Conservation (phyloP, 2,797 vertebrate genomes). For the Nannoperca australis region DNA sequence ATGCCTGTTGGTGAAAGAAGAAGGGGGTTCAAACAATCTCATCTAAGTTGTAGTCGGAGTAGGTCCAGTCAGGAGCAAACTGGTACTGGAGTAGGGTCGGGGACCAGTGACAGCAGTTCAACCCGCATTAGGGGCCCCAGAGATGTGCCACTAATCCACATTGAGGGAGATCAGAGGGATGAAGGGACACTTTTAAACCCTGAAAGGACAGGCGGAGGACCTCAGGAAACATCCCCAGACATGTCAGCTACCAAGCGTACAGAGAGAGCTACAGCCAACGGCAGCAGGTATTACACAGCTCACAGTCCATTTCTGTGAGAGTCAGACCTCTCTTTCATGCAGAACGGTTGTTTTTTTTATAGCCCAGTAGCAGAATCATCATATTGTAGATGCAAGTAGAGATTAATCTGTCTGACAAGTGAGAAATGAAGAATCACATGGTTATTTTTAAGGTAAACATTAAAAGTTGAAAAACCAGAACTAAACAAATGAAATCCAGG, state of each 20-base stretch:
- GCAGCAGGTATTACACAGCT: slow-evolving; percentile 82
- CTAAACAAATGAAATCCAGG: slow-evolving; percentile 35
- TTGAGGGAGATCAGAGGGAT: slow-evolving; percentile 93
- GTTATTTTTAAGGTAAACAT: slow-evolving; percentile 41
- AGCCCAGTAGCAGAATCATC: slow-evolving; percentile 31
- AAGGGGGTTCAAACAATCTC: slow-evolving; percentile 77
- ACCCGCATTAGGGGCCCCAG: slow-evolving; percentile 78
- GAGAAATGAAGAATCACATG: background rate
- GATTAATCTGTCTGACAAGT: slow-evolving; percentile 28
- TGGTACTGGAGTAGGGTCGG: slow-evolving; percentile 31
- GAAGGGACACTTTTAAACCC: slow-evolving; percentile 73
- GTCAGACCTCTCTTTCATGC: background rate
- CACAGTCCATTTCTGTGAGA: slow-evolving; percentile 27
- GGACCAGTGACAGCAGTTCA: slow-evolving; percentile 56
- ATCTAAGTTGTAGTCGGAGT: slow-evolving; percentile 67
- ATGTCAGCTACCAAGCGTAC: slow-evolving; percentile 56
- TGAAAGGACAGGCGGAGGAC: slow-evolving; percentile 52
- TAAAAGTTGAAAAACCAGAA: slow-evolving; percentile 4
- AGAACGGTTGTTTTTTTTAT: slow-evolving; percentile 25
- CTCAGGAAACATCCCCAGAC: slow-evolving; percentile 74
- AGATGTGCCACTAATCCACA: slow-evolving; percentile 97
- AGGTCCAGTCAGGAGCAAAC: slow-evolving; percentile 78
- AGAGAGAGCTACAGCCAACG: slow-evolving; percentile 60
- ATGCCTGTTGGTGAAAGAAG: slow-evolving; percentile 81
- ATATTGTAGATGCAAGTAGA: slow-evolving; percentile 33